Evolutionary conservation across 2,888 invertebrate genomes (phyloP).

Genomic region (Tenthredo livida): DNA sequence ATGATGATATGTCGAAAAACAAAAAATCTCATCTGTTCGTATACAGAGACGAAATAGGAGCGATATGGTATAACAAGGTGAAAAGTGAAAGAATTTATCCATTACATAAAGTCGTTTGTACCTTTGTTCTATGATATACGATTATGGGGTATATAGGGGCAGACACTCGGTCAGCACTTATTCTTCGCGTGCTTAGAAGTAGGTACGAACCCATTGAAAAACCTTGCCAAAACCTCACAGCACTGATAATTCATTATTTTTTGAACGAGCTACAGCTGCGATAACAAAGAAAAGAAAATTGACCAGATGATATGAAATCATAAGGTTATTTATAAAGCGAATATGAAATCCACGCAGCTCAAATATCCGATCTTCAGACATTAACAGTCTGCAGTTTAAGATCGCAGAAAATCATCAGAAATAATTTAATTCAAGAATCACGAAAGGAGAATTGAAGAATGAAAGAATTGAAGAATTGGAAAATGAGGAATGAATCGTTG

Average conservation of each 20-base stretch:
- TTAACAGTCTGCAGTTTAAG: too few relatives aligned
- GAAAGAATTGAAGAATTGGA: too few relatives aligned
- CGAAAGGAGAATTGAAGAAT: too few relatives aligned
- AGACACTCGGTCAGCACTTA: slow-evolving; percentile 48
- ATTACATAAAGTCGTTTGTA: slow-evolving; percentile 39
- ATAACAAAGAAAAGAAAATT: background rate
- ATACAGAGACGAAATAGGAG: background rate
- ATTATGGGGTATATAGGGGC: slow-evolving; percentile 19
- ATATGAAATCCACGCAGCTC: background rate
- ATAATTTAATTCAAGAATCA: background rate
- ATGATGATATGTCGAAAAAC: background rate
- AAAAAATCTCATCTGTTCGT: background rate
- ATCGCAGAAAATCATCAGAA: too few relatives aligned
- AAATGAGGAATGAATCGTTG: too few relatives aligned
- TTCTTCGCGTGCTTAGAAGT: slow-evolving; percentile 39
- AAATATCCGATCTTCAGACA: background rate
- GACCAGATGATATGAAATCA: background rate
- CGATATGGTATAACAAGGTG: background rate
- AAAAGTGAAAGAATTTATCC: slow-evolving; percentile 30
- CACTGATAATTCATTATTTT: background rate
- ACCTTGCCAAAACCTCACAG: background rate
- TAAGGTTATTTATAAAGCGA: background rate
- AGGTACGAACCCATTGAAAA: slow-evolving; percentile 27
- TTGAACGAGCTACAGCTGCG: background rate
- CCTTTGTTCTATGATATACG: slow-evolving; percentile 50